These are phyloP conservation scores for Lithobates pipiens DNA, from an alignment of 2,797 vertebrate species.

Conservation along the genomic window DNA sequence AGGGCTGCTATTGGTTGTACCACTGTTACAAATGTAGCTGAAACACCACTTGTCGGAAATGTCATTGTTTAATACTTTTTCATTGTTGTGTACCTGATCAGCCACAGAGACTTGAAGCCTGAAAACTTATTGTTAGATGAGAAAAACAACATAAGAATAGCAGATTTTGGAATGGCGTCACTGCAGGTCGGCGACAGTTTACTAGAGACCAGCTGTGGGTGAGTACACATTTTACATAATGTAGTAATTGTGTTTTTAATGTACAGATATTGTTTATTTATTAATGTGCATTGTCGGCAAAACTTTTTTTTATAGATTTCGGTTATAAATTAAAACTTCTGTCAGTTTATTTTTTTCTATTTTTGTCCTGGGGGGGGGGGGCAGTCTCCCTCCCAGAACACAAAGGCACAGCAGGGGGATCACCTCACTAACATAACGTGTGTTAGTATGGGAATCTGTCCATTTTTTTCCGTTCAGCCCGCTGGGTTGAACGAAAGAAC, in stretches of 20 bases:
- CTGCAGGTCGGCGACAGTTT: conserved; percentile 94
- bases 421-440: too few relatives aligned
- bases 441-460: too few relatives aligned
- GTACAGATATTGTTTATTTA: background rate
- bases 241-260: background rate
- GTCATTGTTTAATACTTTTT: conserved; percentile 3
- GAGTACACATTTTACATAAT: conserved; percentile 67
- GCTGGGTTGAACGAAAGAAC: too few relatives aligned
- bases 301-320: background rate
- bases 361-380: too few relatives aligned
- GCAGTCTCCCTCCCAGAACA: too few relatives aligned
- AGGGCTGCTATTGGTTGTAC: background rate
- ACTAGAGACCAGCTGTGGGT: conserved; percentile 93
- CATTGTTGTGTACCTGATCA: conserved; percentile 64
- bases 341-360: too few relatives aligned
- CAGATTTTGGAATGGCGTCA: conserved; percentile 94
- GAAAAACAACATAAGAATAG: conserved; percentile 93
- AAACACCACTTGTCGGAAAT: background rate
- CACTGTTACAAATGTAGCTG: background rate
- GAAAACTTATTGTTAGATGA: conserved; percentile 93
- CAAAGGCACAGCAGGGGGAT: too few relatives aligned
- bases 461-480: too few relatives aligned
- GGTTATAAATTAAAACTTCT: too few relatives aligned
- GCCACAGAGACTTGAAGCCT: conserved; percentile 93
- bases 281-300: too few relatives aligned